Conservation (phyloP, 1,140 invertebrate genomes). For the Stegodyphus dumicola region DNA sequence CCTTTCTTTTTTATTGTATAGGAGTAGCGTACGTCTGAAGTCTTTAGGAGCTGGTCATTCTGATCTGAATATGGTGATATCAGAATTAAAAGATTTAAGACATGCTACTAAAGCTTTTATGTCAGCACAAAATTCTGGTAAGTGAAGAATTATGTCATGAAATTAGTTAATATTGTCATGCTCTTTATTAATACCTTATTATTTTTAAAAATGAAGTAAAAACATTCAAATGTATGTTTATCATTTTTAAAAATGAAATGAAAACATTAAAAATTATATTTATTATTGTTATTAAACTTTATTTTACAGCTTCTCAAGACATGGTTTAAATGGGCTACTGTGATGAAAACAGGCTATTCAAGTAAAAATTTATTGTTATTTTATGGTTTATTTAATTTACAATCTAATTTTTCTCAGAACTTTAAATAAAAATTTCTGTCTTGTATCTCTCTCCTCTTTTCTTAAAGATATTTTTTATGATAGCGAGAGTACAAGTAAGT, state of each 20-base stretch:
- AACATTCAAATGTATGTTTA: background rate
- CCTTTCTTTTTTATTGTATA: constrained; percentile 64
- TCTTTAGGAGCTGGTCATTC: constrained; percentile 71
- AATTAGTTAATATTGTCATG: background rate
- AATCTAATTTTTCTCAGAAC: too few species aligned
- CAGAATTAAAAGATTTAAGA: constrained; percentile 71
- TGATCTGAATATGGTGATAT: constrained; percentile 72
- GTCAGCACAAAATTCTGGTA: constrained; percentile 69
- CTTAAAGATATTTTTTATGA: too few species aligned
- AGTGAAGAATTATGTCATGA: background rate
- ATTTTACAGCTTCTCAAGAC: constrained; percentile 70
- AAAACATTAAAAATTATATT: background rate
- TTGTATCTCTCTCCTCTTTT: too few species aligned
- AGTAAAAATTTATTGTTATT: constrained; percentile 48
- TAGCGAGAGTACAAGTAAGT: too few species aligned
- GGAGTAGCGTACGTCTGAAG: constrained; percentile 72
- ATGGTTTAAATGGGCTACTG: constrained; percentile 71
- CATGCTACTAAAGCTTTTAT: constrained; percentile 70
- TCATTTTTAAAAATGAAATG: too few species aligned
- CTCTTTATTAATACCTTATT: background rate
- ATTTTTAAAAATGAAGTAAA: background rate
- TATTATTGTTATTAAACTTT: constrained; percentile 19
- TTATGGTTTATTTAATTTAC: too few species aligned
- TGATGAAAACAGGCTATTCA: constrained; percentile 72
- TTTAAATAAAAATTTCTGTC: too few species aligned